Evolutionary conservation across 2,113 vertebrate species (phyloP), one percentile per base, ranked within the genome.

Genomic region (Xenus cinereus): DNA sequence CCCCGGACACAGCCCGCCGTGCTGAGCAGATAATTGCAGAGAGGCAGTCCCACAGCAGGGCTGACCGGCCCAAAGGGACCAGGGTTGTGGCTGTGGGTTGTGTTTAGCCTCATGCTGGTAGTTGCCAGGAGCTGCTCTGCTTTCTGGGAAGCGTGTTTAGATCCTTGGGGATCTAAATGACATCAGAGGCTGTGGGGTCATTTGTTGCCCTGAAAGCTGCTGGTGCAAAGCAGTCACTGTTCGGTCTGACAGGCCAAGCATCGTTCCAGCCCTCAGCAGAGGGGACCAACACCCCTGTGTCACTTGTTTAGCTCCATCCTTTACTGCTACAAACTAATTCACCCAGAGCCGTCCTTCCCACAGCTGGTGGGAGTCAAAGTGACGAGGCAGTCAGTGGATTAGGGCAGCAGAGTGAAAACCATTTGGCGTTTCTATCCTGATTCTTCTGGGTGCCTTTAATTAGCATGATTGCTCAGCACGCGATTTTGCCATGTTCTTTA

Each of bases 371-470:
- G 69, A 97, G 93, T 89, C 86, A 92, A 82, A 94, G 96, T 69
- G 74, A 72, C 2, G 48, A 97, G 93, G 66, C 91, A 88, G 77
- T 95, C 92, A 97, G 97, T 96, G 91, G 96, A 95, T 54, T 84
- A 87, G 87, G 89, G 95, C 78, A 95, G 94, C 95, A 96, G 96
- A 97, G 93, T 94, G 96, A 96, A 93, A 97, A 96, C 95, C 92
- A 84, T 95, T 97, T 97, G 97, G 97, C 82, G 6, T 96, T 96
- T 96, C 95, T 88, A 89, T 95, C 94, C 95, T 17, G 89, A 90
- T 95, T 97, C 97, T 97, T 97, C 95, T 97, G 96, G 97, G 97
- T 96, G 94, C 94, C 97, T 97, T 97, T 97, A 97, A 98, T 98
- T 97, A 98, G 96, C 84, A 50, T 81, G 97, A 97, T 97, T 94